phyloP scores from a whole-genome alignment of 2,113 vertebrate species.

The Tyto alba region DNA sequence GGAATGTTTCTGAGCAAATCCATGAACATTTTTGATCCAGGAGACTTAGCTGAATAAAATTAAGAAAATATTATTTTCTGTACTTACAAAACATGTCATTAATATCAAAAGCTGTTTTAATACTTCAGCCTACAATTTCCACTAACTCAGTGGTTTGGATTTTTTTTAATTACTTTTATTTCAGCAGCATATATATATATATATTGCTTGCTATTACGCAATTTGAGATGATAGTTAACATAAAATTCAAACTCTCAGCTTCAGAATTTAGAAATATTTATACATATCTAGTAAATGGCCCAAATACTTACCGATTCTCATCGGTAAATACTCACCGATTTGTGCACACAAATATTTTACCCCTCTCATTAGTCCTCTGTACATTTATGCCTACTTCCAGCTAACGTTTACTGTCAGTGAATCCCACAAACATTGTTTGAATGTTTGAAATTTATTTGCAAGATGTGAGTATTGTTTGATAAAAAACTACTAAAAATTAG shows the following conservation, averaged over 20 bases:
- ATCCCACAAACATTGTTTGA: background rate
- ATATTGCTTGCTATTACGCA: background rate
- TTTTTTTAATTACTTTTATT: background rate
- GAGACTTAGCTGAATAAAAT: background rate
- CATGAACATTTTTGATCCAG: background rate
- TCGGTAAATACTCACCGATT: no score
- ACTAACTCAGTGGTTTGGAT: background rate
- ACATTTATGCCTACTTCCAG: background rate
- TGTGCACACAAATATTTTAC: background rate
- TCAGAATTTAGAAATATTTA: background rate
- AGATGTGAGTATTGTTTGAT: background rate
- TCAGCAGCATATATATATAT: background rate
- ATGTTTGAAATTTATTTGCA: background rate
- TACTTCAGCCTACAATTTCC: background rate
- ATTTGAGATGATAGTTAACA: background rate
- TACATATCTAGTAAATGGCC: background rate
- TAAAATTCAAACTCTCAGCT: background rate
- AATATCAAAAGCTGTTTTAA: background rate
- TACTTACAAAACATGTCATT: background rate
- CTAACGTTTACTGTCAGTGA: background rate
- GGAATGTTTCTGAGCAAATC: background rate
- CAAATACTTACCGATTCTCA: background rate
- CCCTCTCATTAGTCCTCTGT: background rate
- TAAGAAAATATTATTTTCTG: background rate
- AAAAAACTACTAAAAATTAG: background rate